Conservation (phyloP, 2,113 vertebrate species). For the Euleptes europaea region DNA sequence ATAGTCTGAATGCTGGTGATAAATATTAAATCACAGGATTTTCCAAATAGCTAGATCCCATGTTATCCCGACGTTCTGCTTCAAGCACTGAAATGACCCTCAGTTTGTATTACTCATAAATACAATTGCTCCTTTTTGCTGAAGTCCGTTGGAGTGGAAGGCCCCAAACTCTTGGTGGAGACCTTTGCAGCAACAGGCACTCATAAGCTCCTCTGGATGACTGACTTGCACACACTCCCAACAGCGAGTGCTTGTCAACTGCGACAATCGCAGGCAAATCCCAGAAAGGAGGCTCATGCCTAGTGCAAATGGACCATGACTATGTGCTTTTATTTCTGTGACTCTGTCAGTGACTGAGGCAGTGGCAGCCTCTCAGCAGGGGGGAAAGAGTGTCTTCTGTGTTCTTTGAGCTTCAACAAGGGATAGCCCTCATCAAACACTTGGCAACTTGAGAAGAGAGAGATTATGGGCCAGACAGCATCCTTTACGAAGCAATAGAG, state of each 20-base stretch:
- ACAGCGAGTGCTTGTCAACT: background rate
- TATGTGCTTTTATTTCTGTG: constrained; percentile 5
- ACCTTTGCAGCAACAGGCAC: background rate
- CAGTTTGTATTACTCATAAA: background rate
- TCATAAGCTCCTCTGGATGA: background rate
- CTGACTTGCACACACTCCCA: background rate
- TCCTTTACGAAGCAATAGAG: background rate
- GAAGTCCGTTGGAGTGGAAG: background rate
- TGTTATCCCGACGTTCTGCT: too few species aligned
- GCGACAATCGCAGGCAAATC: background rate
- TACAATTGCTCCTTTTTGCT: too few species aligned
- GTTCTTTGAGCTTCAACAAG: background rate
- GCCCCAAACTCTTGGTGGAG: background rate
- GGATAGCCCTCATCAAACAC: background rate
- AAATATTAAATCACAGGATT: background rate
- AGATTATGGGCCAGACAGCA: background rate
- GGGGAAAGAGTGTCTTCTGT: background rate
- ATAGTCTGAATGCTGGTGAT: background rate
- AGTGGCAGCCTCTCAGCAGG: background rate
- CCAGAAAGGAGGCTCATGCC: constrained; percentile 9
- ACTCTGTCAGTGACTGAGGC: background rate
- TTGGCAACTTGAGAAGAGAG: constrained; percentile 20
- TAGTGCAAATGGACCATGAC: background rate
- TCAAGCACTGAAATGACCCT: background rate
- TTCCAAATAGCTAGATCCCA: background rate